phyloP scores from a whole-genome alignment of 2,888 invertebrate species.

The Plusia festucae region DNA sequence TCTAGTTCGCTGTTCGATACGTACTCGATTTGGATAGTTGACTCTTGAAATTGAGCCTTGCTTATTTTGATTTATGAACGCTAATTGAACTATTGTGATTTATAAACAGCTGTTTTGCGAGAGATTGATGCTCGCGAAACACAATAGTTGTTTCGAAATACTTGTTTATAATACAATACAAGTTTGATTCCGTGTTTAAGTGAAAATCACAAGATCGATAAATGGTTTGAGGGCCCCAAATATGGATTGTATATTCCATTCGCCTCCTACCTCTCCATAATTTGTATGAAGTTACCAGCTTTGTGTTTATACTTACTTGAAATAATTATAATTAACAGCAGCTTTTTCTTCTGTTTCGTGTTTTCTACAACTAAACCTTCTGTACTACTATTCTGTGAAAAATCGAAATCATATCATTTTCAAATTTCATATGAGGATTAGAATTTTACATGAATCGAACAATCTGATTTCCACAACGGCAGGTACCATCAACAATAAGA shows the following conservation, averaged over 20 bases:
- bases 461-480: no score
- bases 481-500: neutral
- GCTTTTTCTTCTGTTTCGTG: no score
- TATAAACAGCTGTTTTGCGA: constrained; percentile 29
- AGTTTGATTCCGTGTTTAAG: neutral
- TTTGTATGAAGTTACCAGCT: no score
- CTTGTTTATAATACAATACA: constrained; percentile 8
- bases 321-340: no score
- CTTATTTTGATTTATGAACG: constrained; percentile 58
- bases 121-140: constrained; percentile 31
- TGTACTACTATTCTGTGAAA: no score
- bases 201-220: neutral
- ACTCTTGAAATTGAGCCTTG: constrained; percentile 67
- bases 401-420: no score
- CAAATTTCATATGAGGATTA: no score
- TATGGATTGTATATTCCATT: neutral
- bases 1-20: constrained; percentile 48
- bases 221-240: neutral
- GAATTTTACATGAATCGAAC: no score
- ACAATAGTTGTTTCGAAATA: constrained; percentile 13
- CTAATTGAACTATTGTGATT: constrained; percentile 59
- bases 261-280: neutral
- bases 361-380: no score
- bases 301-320: no score
- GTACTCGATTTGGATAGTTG: constrained; percentile 62